A percentile compares a stretch with the other conserved stretches of the same genome.
Conservation (phyloP, 2,888 invertebrate genomes). For the Tanytarsus gracilentus region DNA sequence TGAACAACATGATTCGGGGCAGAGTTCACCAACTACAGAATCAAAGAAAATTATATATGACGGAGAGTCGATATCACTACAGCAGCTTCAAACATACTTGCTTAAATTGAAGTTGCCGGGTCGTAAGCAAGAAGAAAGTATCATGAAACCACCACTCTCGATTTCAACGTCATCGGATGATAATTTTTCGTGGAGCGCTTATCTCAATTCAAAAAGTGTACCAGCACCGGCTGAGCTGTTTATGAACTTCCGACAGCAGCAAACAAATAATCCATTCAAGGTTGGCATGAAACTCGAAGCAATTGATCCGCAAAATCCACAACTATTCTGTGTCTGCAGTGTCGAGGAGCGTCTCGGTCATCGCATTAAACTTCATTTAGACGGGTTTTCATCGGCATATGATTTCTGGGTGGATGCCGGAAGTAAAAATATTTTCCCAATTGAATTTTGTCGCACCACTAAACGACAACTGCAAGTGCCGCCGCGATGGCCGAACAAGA, state of each 20-base stretch:
- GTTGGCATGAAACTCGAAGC: conserved; percentile 88
- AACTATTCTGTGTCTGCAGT: conserved; percentile 78
- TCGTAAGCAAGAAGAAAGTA: conserved; percentile 36
- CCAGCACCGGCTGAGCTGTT: conserved; percentile 66
- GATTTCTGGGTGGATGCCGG: conserved; percentile 94
- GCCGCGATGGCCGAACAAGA: conserved; percentile 50
- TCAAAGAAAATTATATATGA: conserved; percentile 43
- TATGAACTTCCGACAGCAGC: too few species aligned
- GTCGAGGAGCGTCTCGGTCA: conserved; percentile 75
- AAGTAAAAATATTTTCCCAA: conserved; percentile 82
- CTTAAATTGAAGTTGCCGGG: not conserved
- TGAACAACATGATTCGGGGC: conserved; percentile 34
- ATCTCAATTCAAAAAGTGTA: conserved; percentile 29
- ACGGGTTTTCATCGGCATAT: conserved; percentile 78
- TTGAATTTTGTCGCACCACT: conserved; percentile 88
- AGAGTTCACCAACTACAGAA: conserved; percentile 37
- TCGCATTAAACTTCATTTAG: conserved; percentile 79
- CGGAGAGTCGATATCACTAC: conserved; percentile 35
- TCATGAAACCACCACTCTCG: not conserved
- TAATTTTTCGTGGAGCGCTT: conserved; percentile 26
- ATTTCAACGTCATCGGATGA: not conserved
- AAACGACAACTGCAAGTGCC: conserved; percentile 72
- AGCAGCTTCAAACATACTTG: conserved; percentile 44
- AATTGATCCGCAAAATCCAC: conserved; percentile 85
- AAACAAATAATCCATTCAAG: conserved; percentile 64